Conservation (phyloP, 2,797 vertebrate genomes). For the Liasis olivaceus region DNA sequence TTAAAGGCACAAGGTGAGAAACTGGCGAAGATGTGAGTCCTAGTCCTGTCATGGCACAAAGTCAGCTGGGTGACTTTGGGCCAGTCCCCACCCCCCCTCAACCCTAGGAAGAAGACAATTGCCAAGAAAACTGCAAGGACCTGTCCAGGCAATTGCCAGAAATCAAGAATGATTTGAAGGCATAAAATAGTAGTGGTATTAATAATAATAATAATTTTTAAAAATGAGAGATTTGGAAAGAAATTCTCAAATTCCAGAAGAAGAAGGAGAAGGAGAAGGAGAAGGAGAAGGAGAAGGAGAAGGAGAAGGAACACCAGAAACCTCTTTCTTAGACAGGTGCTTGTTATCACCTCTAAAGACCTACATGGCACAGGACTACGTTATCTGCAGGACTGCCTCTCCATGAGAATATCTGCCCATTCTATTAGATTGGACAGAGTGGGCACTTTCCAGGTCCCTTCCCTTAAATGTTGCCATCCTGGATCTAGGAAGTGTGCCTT, state of each 20-base stretch:
- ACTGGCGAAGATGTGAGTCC: no score
- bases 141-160: background rate
- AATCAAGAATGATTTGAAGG: background rate
- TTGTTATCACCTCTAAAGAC: background rate
- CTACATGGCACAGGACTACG: background rate
- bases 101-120: background rate
- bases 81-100: background rate
- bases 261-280: no score
- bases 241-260: background rate
- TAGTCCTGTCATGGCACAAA: no score
- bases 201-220: background rate
- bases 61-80: no score
- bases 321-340: background rate
- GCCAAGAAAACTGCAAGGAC: background rate
- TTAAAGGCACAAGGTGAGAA: no score
- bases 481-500: background rate
- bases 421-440: background rate
- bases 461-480: background rate
- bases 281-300: accelerated
- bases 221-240: background rate
- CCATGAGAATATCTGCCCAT: background rate
- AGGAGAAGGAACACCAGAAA: background rate
- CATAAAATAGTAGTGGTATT: background rate
- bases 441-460: background rate
- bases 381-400: background rate